phyloP scores from a whole-genome alignment of 2,113 vertebrate species.

The Lophochroa leadbeateri region DNA sequence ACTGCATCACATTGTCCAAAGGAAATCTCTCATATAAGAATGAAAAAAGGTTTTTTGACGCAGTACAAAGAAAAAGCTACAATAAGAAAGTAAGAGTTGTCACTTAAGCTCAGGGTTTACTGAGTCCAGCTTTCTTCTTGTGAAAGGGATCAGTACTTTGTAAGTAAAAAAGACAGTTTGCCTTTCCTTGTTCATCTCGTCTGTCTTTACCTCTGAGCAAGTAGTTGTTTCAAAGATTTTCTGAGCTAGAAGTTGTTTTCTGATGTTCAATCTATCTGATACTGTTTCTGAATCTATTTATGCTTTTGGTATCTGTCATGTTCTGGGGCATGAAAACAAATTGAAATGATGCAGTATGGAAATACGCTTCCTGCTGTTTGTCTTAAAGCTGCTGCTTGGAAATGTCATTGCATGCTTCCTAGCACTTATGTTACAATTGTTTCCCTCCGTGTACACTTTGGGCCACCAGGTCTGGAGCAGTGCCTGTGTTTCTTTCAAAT shows the following conservation, averaged over 20 bases:
- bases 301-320: neutral
- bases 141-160: neutral
- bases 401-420: neutral
- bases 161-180: neutral
- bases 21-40: accelerated
- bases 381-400: neutral
- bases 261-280: neutral
- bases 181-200: neutral
- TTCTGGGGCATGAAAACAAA: neutral
- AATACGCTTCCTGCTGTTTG: neutral
- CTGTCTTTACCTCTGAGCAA: neutral
- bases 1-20: neutral
- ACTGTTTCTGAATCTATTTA: neutral
- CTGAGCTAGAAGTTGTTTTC: neutral
- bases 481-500: neutral
- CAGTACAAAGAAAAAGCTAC: neutral
- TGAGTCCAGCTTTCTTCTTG: neutral
- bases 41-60: neutral
- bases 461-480: neutral
- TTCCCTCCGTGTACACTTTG: neutral
- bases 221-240: neutral
- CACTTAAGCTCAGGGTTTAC: neutral
- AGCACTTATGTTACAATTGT: neutral
- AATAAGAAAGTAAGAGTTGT: neutral
- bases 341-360: neutral